phyloP scores from a whole-genome alignment of 2,113 vertebrate genomes.

The Anarhynchus alexandrinus region DNA sequence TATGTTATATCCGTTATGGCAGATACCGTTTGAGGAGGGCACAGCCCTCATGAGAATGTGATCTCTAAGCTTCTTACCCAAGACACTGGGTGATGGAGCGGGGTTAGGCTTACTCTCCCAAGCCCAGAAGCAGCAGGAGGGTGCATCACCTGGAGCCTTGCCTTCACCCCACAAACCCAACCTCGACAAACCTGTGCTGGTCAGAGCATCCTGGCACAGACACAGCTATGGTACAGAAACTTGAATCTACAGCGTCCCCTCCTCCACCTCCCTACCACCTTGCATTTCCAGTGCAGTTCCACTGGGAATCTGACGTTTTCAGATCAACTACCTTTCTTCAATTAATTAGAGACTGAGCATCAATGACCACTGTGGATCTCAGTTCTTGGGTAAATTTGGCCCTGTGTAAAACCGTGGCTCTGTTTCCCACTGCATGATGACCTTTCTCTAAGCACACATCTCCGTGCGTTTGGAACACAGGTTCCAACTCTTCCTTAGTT shows the following conservation, averaged over 20 bases:
- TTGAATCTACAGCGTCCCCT: not conserved
- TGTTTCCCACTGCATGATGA: not conserved
- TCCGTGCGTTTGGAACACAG: not conserved
- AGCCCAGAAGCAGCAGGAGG: not conserved
- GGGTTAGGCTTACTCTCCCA: not conserved
- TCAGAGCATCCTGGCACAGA: not conserved
- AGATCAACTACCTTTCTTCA: not conserved
- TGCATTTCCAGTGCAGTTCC: not conserved
- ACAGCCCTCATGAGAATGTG: not conserved
- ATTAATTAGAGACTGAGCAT: not conserved
- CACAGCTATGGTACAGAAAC: not conserved
- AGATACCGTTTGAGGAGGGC: not conserved
- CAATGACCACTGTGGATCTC: not conserved
- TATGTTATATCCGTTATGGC: not conserved
- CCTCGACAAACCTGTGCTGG: not conserved
- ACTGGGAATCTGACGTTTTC: not conserved
- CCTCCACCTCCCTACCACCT: not conserved
- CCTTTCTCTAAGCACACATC: not conserved
- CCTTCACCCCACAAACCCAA: not conserved
- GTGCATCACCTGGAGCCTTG: not conserved
- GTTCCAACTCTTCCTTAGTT: not conserved
- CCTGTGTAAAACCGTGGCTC: not conserved
- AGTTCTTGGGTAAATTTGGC: not conserved
- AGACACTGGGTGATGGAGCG: not conserved
- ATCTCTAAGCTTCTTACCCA: not conserved